Base-by-base conservation (phyloP, 2,888 invertebrate species). In the Fragum sueziense region DNA sequence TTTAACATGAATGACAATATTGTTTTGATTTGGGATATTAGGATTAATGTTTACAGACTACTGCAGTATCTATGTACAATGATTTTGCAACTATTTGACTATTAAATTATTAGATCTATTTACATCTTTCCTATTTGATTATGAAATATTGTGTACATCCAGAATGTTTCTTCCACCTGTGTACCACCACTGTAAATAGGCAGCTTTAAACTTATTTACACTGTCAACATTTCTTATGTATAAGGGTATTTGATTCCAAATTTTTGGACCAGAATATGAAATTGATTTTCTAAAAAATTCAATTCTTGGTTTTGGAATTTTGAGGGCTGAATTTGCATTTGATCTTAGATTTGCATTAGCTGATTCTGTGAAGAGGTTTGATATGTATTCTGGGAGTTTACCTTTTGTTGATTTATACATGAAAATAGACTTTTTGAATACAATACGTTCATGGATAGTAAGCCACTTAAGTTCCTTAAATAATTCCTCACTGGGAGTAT, bases 381-480 rank as follows among this genome's bases (percentile, higher is more conserved):
- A 11, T 41, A 71, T 61, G 22, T 71, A 71, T 2, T 57, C 27
- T 71, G 71, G 71, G 41, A 27, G 33, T 37, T 22, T 22, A 34
- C 41, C 27, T 25, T 71, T 61, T 61, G 41, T 4, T 22, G 61
- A 59, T 41, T 71, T 71, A 27, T 71, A 71, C 17, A 71, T 47
- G n/a, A 41, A 25, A 7, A 61, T 61, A 14, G 59, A 33, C n/a
- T 73, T 73, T 59, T 52, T 73, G 59, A 41, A 73, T 29, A 33
- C 33, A 20, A 73, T 62, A 31, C 59, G 59, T 22, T 71, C 61
- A 33, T 61, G 34, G 41, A 71, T 61, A 41, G 22, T 71, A 37
- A 61, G 34, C 70, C 70, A 70, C 7, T 34, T 57, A 33, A 70
- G 57, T 57, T 41, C 27, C 2, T 59, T 33, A 27, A 72, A 72